A percentile compares a stretch with the other conserved stretches of the same genome.
Conservation (phyloP, 2,113 vertebrate genomes). For the Thomomys bottae region DNA sequence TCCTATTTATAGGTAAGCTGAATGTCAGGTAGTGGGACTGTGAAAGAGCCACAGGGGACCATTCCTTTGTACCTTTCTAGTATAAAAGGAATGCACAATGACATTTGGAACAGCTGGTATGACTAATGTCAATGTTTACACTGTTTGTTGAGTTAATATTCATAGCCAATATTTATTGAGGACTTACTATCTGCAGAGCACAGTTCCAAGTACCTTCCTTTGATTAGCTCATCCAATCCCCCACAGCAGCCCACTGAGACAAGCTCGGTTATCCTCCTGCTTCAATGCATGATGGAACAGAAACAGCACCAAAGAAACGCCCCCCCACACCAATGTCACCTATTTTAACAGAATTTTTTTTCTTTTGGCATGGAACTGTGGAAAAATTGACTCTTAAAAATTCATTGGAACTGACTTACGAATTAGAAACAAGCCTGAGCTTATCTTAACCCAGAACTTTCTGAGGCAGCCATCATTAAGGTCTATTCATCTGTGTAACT, state of each 20-base stretch:
- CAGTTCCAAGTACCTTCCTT: conserved; percentile 21
- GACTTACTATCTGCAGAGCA: conserved; percentile 17
- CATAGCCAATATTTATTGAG: conserved; percentile 64
- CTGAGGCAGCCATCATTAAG: not conserved
- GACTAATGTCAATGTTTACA: conserved; percentile 37
- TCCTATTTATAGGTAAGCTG: conserved; percentile 2
- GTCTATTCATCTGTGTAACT: not conserved
- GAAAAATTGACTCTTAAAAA: conserved; percentile 19
- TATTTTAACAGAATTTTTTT: conserved; percentile 25
- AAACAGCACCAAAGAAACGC: not conserved
- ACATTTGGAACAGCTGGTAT: conserved; percentile 47
- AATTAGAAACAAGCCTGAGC: not conserved
- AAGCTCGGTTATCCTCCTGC: not conserved
- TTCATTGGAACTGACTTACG: not conserved
- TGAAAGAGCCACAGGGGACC: not conserved
- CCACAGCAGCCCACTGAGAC: not conserved
- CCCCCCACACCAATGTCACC: not conserved
- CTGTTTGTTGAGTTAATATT: conserved; percentile 59
- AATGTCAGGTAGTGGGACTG: not conserved
- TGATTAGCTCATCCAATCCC: conserved; percentile 47
- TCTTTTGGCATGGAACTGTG: not conserved
- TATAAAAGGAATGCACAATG: conserved; percentile 46
- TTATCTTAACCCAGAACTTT: not conserved
- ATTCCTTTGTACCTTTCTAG: conserved; percentile 29
- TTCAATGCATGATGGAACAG: conserved; percentile 31